Base-by-base conservation (phyloP, 2,888 invertebrate species). In the Eucriotettix oculatus region DNA sequence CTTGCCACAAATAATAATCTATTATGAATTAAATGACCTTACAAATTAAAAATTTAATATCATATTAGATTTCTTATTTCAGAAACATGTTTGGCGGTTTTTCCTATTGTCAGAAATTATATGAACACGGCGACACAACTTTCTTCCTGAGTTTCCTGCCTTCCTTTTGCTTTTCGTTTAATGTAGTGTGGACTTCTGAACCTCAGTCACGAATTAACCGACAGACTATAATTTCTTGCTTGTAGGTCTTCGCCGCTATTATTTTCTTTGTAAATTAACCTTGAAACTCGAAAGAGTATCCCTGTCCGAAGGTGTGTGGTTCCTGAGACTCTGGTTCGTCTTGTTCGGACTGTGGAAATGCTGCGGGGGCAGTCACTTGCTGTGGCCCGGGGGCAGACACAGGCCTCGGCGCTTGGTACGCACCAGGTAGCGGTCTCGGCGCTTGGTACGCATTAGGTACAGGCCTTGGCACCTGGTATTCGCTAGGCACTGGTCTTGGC, bases 231-330 rank as follows among this genome's bases (percentile, higher is more conserved):
- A 29, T 29, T 29, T 29, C 29, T 29, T 29, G 2, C 29, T 29
- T 7, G 29, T 29, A 29, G 29, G 29, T 29, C 29, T 29, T 29
- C 29, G 3, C 29, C 1, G 16, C 1, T 0, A 54, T 16, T 17
- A 16, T 12, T 54, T 54, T 7, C 9, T 14, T 17, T 58, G 52
- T 9, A 44, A 52, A 56, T 70, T 74, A 81, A 64, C 81, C 81
- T 62, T 75, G 73, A 66, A 84, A 83, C 44, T 82, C 78, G 67
- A 84, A 84, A 1, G 81, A 75, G 68, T 80, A 84, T 0, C 84
- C 84, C 7, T 72, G 74, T 0, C 83, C 83, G 64, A 83, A 84
- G 48, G 72, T 78, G 67, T 83, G 78, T 0, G 83, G 78, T 3
- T 76, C 77, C 41, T 72, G 72, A 54, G 72, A 72, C 16, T 68